Evolutionary conservation across 2,113 vertebrate genomes (phyloP).

Genomic region (Steatornis caripensis): DNA sequence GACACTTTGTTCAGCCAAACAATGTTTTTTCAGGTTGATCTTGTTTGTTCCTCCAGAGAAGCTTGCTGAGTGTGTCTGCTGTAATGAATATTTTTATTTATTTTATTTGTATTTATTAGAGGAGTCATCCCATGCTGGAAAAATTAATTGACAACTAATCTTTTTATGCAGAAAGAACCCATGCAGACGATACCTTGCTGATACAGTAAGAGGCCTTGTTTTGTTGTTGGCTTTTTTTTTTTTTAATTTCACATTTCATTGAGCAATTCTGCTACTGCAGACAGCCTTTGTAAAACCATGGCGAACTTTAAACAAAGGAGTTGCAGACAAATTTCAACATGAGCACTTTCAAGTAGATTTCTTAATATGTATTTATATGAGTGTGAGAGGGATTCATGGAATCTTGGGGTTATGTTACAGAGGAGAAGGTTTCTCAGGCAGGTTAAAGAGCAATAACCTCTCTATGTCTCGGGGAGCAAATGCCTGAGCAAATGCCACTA

Average conservation of each 20-base stretch:
- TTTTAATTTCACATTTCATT: not conserved
- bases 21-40: not conserved
- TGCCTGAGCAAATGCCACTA: not conserved
- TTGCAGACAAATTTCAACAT: slow-evolving; percentile 2
- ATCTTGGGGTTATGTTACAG: not conserved
- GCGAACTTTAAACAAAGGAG: not conserved
- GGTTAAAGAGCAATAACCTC: not conserved
- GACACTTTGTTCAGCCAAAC: not conserved
- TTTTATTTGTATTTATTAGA: not conserved
- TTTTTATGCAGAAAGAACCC: not conserved
- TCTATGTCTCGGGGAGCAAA: not conserved
- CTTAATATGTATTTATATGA: not conserved
- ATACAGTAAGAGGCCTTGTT: not conserved
- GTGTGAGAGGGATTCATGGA: not conserved
- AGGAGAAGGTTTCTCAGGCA: not conserved
- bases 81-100: not conserved
- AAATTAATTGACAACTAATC: not conserved
- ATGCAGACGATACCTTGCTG: not conserved
- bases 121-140: not conserved
- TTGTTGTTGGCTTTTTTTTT: not conserved
- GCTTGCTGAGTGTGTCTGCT: not conserved
- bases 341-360: not conserved
- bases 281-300: not conserved
- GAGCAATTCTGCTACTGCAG: not conserved
- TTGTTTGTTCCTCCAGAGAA: not conserved